Evolutionary conservation across 2,113 vertebrate genomes (phyloP).

Genomic region (Tetraodon nigroviridis): DNA sequence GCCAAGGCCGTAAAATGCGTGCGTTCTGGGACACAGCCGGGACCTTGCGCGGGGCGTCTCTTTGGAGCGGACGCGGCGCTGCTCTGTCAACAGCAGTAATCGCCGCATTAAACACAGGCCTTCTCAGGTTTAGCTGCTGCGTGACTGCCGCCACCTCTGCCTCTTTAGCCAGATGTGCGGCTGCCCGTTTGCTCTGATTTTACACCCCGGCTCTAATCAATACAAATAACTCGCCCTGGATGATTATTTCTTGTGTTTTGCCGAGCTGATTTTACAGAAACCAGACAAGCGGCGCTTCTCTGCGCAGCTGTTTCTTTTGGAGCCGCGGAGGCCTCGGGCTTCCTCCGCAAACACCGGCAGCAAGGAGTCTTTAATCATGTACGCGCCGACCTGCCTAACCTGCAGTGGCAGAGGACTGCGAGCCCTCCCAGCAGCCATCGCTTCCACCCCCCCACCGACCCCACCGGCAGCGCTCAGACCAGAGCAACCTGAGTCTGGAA

Average conservation of each 20-base stretch:
- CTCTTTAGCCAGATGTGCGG: constrained; percentile 1
- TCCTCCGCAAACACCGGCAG: constrained; percentile 10
- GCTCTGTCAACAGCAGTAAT: constrained; percentile 4
- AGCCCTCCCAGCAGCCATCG: constrained; percentile 16
- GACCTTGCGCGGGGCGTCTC: constrained; percentile 2
- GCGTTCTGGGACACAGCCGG: background rate
- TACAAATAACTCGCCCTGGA: background rate
- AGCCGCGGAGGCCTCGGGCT: constrained; percentile 10
- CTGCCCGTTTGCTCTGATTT: background rate
- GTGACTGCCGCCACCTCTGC: background rate
- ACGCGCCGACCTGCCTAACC: constrained; percentile 36
- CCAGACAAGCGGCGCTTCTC: background rate
- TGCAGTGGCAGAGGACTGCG: constrained; percentile 6
- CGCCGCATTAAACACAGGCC: background rate
- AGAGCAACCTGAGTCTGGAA: constrained; percentile 2
- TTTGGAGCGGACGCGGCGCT: background rate
- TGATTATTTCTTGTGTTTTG: background rate
- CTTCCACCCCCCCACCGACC: constrained; percentile 17
- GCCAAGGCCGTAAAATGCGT: too few relatives aligned
- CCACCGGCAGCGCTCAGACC: background rate
- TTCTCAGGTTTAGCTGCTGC: background rate
- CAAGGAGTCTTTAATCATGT: constrained; percentile 34
- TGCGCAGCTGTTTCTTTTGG: too few relatives aligned
- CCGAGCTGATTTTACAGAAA: background rate
- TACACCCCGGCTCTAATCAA: background rate